phyloP scores from a whole-genome alignment of 30 jellyfish, hydroid and myxozoan species.

The Aurelia sp. region DNA sequence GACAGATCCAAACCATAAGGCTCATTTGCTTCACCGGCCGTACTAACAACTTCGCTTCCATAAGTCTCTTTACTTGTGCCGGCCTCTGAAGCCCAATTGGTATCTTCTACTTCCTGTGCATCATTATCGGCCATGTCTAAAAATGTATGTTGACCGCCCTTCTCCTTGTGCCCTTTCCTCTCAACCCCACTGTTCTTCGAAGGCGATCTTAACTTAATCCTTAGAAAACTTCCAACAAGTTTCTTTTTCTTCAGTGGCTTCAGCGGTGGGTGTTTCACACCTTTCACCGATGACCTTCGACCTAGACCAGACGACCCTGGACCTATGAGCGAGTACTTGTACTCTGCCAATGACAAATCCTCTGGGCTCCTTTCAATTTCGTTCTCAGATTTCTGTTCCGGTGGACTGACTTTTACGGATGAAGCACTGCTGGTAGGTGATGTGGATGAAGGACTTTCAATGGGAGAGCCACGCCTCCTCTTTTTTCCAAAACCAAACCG shows the following conservation, averaged over 20 bases:
- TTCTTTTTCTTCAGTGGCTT: constrained; percentile 7
- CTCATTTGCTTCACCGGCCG: not conserved
- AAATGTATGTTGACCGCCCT: not conserved
- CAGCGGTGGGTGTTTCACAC: not conserved
- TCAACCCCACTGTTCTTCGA: not conserved
- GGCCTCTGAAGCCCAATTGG: not conserved
- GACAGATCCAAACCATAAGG: not conserved
- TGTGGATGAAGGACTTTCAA: not conserved
- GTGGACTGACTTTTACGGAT: not conserved
- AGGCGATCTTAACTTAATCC: constrained; percentile 16
- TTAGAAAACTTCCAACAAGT: constrained; percentile 9
- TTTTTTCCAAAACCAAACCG: not conserved
- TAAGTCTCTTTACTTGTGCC: not conserved
- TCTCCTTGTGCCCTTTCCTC: not conserved
- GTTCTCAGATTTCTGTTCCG: not conserved
- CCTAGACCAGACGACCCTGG: not conserved
- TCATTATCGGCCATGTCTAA: not conserved
- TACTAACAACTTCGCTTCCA: not conserved
- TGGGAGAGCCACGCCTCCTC: constrained; percentile 9
- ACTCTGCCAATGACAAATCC: not conserved
- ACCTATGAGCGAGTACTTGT: not conserved
- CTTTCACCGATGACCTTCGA: not conserved
- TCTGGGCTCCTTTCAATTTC: not conserved
- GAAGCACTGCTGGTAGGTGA: not conserved
- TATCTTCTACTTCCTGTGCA: not conserved